Evolutionary conservation across 2,113 vertebrate species (phyloP).

Genomic region (Patagioenas fasciata): DNA sequence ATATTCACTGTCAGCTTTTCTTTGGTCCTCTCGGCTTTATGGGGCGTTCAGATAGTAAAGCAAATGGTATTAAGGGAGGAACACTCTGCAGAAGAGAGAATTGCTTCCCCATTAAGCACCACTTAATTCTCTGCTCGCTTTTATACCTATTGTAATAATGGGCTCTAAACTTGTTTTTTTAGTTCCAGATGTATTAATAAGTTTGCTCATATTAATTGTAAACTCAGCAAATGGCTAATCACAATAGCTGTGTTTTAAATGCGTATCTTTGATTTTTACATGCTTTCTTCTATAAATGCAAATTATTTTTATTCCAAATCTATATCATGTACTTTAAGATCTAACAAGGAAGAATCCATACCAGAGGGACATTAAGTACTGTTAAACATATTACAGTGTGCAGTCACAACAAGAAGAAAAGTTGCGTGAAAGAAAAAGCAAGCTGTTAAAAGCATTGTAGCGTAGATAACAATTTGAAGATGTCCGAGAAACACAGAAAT

Average conservation of each 20-base stretch:
- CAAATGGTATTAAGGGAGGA: neutral
- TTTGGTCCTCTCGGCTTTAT: neutral
- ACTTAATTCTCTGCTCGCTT: neutral
- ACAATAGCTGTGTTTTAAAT: neutral
- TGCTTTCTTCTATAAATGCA: neutral
- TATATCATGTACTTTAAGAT: slow-evolving; percentile 20
- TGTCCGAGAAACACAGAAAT: neutral
- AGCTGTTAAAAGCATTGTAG: neutral
- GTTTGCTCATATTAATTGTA: neutral
- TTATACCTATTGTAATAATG: neutral
- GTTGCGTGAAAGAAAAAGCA: neutral
- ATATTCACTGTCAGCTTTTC: slow-evolving; percentile 5
- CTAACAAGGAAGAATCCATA: slow-evolving; percentile 28
- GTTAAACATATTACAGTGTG: neutral
- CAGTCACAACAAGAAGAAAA: neutral
- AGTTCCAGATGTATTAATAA: slow-evolving; percentile 3
- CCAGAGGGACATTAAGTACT: neutral
- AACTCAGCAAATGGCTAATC: neutral
- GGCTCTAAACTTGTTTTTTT: slow-evolving; percentile 20
- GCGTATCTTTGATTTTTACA: slow-evolving; percentile 6
- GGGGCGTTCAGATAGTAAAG: neutral
- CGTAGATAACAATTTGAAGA: neutral
- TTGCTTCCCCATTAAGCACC: neutral
- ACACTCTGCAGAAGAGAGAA: neutral
- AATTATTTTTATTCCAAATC: slow-evolving; percentile 18